Evolutionary conservation across 2,797 vertebrate species (phyloP).

Genomic region (Moxostoma hubbsi): DNA sequence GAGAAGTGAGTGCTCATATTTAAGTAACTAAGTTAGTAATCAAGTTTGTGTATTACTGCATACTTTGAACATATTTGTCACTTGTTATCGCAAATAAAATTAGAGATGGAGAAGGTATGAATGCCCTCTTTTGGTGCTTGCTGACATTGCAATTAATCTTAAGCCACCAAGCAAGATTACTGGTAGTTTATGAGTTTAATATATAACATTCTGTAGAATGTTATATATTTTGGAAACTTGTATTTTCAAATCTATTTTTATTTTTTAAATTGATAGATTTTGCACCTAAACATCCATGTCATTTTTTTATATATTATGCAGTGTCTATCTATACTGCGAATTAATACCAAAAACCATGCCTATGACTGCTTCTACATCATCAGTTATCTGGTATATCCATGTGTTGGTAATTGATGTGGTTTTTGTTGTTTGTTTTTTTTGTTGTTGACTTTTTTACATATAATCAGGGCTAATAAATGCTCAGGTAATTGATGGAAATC

Average conservation of each 20-base stretch:
- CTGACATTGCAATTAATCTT: background rate
- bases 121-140: slow-evolving; percentile 11
- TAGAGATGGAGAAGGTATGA: background rate
- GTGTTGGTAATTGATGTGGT: too few species aligned
- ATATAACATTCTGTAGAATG: background rate
- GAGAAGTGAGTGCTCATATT: slow-evolving; percentile 77
- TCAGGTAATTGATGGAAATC: too few species aligned
- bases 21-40: too few species aligned
- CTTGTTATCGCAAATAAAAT: background rate
- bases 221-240: background rate
- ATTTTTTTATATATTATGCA: slow-evolving; percentile 81
- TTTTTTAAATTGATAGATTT: background rate
- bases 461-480: too few species aligned
- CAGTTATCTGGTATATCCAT: slow-evolving; percentile 90
- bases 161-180: background rate
- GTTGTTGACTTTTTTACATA: too few species aligned
- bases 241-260: background rate
- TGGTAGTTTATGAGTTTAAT: background rate
- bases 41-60: too few species aligned
- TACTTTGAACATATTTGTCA: background rate
- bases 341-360: slow-evolving; percentile 88
- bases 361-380: slow-evolving; percentile 95
- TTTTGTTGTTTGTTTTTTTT: too few species aligned
- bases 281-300: too few species aligned
- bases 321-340: slow-evolving; percentile 96